phyloP scores from a whole-genome alignment of 1,140 invertebrate species.

The Pogonus chalceus region DNA sequence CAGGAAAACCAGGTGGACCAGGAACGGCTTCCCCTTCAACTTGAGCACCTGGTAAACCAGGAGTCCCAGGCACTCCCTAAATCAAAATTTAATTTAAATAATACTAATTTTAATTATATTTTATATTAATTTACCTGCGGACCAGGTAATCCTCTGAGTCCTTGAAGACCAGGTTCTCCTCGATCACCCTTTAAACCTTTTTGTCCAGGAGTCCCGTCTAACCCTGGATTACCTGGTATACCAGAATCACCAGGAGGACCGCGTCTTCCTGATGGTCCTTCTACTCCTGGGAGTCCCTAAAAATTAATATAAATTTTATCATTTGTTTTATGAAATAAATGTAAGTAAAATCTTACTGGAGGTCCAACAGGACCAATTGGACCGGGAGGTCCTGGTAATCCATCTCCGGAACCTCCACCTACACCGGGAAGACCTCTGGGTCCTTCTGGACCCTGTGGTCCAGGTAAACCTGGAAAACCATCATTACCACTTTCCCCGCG shows the following conservation, averaged over 20 bases:
- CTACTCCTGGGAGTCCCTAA: not conserved
- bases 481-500: conserved; percentile 16
- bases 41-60: conserved; percentile 31
- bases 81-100: conserved; percentile 1
- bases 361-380: conserved; percentile 23
- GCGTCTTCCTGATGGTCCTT: conserved; percentile 7
- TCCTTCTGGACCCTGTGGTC: conserved; percentile 18
- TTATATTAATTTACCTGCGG: conserved; percentile 12
- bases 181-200: conserved; percentile 18
- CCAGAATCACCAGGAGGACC: conserved; percentile 20
- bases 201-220: conserved; percentile 23
- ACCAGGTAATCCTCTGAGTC: conserved; percentile 26
- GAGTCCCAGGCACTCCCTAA: conserved; percentile 25
- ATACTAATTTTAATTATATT: not conserved
- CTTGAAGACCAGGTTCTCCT: conserved; percentile 21
- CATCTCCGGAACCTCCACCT: conserved; percentile 9
- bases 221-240: conserved; percentile 17
- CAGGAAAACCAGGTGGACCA: conserved; percentile 28
- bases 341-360: conserved; percentile 9
- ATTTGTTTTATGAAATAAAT: too few relatives aligned
- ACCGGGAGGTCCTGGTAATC: conserved; percentile 23
- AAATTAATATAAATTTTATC: not conserved
- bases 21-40: conserved; percentile 15
- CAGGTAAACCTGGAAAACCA: conserved; percentile 19
- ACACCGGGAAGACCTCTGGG: conserved; percentile 24